Percentiles rank a stretch among this genome's conserved stretches.
These are phyloP conservation scores for Polydrusus pterygomalis DNA, from an alignment of 2,888 invertebrate species.

Conservation along the genomic window DNA sequence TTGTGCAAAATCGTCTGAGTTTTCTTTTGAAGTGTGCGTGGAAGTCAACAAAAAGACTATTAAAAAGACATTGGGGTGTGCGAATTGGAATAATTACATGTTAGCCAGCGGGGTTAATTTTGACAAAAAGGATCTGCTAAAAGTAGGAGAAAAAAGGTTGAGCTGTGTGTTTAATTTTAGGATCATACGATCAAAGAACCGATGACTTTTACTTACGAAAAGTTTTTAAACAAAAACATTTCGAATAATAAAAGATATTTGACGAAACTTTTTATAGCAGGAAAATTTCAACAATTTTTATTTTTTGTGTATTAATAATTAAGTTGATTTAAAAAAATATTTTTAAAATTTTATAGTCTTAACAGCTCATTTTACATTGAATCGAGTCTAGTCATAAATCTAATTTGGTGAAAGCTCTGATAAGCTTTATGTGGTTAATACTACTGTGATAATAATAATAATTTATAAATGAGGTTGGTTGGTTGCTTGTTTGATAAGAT, in stretches of 20 bases:
- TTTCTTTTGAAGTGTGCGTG: constrained; percentile 59
- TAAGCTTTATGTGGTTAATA: background rate
- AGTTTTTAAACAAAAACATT: background rate
- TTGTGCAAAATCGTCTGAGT: constrained; percentile 60
- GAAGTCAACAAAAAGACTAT: constrained; percentile 48
- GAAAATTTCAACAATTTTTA: too few species aligned
- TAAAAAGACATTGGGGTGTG: constrained; percentile 54
- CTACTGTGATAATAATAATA: constrained; percentile 8
- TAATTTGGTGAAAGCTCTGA: background rate
- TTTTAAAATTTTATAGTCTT: too few species aligned
- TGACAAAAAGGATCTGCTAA: constrained; percentile 56
- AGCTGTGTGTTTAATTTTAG: constrained; percentile 50
- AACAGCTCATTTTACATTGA: too few species aligned
- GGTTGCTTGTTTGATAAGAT: background rate
- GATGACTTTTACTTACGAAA: background rate
- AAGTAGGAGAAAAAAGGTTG: constrained; percentile 52
- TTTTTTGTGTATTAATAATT: too few species aligned
- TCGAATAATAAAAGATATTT: background rate
- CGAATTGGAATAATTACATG: constrained; percentile 60
- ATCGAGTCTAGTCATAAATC: background rate
- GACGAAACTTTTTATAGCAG: too few species aligned
- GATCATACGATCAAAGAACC: constrained; percentile 9
- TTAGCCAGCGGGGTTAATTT: constrained; percentile 59
- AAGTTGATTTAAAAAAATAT: too few species aligned
- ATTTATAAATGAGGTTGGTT: background rate